These are phyloP conservation scores for Tenthredo amoena DNA, from an alignment of 2,888 invertebrate genomes.

Conservation along the genomic window DNA sequence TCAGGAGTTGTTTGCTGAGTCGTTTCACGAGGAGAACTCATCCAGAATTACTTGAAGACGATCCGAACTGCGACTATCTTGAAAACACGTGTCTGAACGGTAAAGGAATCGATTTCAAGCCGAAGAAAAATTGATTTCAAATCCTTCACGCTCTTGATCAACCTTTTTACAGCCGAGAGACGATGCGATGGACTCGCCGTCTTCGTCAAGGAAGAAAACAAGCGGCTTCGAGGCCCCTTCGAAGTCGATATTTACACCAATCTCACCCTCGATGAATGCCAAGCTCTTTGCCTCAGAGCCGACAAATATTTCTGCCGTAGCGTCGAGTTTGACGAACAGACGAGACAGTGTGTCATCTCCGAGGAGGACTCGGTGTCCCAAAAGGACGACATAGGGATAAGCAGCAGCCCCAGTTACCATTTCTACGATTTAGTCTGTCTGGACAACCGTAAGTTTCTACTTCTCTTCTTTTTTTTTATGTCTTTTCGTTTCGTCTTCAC, in stretches of 20 bases:
- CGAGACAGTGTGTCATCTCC: constrained; percentile 91
- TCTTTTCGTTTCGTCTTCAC: neutral
- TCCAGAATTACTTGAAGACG: constrained; percentile 91
- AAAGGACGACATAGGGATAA: constrained; percentile 92
- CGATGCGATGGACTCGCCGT: constrained; percentile 93
- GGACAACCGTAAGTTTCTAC: constrained; percentile 89
- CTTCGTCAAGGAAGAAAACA: constrained; percentile 94
- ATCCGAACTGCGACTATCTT: constrained; percentile 92
- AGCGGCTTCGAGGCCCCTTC: constrained; percentile 91
- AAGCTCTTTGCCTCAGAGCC: constrained; percentile 91
- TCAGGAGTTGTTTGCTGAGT: constrained; percentile 90
- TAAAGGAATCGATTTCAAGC: constrained; percentile 74
- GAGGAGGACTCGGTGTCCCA: constrained; percentile 95
- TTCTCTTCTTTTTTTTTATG: neutral
- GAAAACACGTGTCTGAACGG: constrained; percentile 95
- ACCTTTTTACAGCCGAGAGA: constrained; percentile 83
- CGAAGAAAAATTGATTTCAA: neutral
- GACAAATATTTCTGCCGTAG: constrained; percentile 95
- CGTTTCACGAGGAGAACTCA: constrained; percentile 92
- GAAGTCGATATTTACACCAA: constrained; percentile 93
- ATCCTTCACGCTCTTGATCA: neutral
- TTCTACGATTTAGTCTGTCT: constrained; percentile 94
- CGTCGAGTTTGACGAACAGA: constrained; percentile 93
- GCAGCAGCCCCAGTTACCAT: constrained; percentile 91
- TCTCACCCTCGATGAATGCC: constrained; percentile 92